Percentiles rank a stretch among this genome's conserved stretches.
Evolutionary conservation across 1,140 invertebrate species (phyloP).

Genomic region (Drosophila lacteicornis): DNA sequence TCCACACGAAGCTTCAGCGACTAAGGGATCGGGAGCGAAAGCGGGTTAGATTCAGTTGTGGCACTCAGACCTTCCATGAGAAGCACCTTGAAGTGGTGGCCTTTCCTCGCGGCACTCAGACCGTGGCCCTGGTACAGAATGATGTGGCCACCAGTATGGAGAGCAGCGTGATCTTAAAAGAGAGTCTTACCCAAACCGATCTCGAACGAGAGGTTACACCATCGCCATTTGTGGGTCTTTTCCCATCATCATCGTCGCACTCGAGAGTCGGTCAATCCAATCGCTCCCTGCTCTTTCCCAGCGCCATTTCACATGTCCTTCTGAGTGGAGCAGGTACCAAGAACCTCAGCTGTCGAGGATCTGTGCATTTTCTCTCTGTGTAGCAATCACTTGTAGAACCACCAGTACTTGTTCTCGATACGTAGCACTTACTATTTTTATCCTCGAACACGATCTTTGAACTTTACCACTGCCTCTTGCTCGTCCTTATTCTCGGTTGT

Average conservation of each 20-base stretch:
- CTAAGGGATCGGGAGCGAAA: slow-evolving; percentile 41
- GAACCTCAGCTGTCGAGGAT: slow-evolving; percentile 9
- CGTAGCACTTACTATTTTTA: slow-evolving; percentile 62
- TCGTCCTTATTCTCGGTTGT: slow-evolving; percentile 32
- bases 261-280: slow-evolving; percentile 42
- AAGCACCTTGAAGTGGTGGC: slow-evolving; percentile 38
- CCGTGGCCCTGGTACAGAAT: slow-evolving; percentile 3
- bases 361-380: slow-evolving; percentile 27
- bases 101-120: slow-evolving; percentile 76
- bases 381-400: slow-evolving; percentile 42
- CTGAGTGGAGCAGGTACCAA: slow-evolving; percentile 70
- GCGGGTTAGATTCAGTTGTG: slow-evolving; percentile 59
- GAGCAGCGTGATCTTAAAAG: slow-evolving; percentile 3
- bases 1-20: slow-evolving; percentile 51
- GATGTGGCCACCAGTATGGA: slow-evolving; percentile 43
- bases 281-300: slow-evolving; percentile 70
- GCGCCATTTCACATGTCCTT: slow-evolving; percentile 74
- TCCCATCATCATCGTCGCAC: slow-evolving; percentile 46
- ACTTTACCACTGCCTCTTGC: slow-evolving; percentile 3
- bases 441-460: slow-evolving; percentile 72
- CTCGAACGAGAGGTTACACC: slow-evolving; percentile 57
- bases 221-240: slow-evolving; percentile 67
- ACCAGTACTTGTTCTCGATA: slow-evolving; percentile 18
- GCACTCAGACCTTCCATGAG: slow-evolving; percentile 68
- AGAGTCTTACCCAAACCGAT: slow-evolving; percentile 47